Conservation (phyloP, 2,113 vertebrate species). For the Ivindomyrus marchei region DNA sequence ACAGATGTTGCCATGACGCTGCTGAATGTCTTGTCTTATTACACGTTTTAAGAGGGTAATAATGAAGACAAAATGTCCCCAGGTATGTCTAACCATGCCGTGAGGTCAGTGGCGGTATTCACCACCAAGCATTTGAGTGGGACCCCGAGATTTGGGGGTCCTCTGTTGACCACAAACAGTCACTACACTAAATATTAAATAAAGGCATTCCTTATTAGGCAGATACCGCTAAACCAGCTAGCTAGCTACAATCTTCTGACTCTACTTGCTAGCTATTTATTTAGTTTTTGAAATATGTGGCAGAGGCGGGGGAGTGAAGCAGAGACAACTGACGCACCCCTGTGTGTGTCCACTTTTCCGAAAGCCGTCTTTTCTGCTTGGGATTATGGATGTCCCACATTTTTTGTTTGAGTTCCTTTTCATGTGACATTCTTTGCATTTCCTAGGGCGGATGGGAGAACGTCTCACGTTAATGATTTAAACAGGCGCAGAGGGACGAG, state of each 20-base stretch:
- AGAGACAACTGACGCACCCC: neutral
- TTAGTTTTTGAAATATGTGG: no score
- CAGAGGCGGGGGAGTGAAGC: neutral
- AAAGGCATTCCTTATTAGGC: neutral
- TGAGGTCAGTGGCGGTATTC: neutral
- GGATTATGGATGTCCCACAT: neutral
- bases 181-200: neutral
- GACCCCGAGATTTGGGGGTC: neutral
- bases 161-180: neutral
- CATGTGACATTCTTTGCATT: neutral
- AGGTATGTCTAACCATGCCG: neutral
- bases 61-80: neutral
- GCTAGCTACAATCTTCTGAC: neutral
- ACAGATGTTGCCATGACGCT: neutral
- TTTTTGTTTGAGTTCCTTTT: neutral
- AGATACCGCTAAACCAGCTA: neutral
- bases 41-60: neutral
- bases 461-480: constrained; percentile 55
- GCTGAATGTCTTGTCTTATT: neutral
- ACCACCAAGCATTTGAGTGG: neutral
- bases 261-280: neutral
- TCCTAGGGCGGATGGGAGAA: neutral
- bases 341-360: neutral
- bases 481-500: constrained; percentile 14
- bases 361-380: neutral